A percentile compares a stretch with the other conserved stretches of the same genome.
Evolutionary conservation across 2,113 vertebrate genomes (phyloP).

Genomic region (Vombatus ursinus): DNA sequence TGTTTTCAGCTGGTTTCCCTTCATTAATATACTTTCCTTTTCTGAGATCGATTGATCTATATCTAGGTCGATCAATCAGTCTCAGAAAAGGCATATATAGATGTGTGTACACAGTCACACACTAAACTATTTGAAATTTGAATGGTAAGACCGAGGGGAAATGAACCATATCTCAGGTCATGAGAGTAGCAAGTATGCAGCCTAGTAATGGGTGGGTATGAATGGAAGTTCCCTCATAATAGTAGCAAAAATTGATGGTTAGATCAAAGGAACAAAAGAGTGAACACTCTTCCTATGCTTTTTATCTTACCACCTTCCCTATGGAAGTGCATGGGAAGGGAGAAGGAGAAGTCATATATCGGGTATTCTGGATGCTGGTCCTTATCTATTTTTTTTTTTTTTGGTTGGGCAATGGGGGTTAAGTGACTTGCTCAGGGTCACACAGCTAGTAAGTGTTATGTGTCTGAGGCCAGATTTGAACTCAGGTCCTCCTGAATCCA

Average conservation of each 20-base stretch:
- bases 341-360: not conserved
- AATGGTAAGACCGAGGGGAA: not conserved
- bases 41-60: not conserved
- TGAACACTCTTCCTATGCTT: not conserved
- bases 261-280: not conserved
- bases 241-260: not conserved
- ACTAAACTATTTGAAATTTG: not conserved
- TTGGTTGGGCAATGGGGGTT: too few species aligned
- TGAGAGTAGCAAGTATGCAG: not conserved
- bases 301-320: not conserved
- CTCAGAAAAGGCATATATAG: too few species aligned
- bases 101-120: too few species aligned
- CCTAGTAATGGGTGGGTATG: not conserved
- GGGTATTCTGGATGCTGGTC: not conserved
- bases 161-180: not conserved
- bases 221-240: not conserved
- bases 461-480: too few species aligned
- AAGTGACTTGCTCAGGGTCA: too few species aligned
- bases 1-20: not conserved
- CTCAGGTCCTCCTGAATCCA: too few species aligned
- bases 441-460: too few species aligned
- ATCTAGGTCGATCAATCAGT: too few species aligned
- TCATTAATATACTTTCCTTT: not conserved
- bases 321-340: not conserved
- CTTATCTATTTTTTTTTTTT: not conserved